phyloP scores from a whole-genome alignment of 2,797 vertebrate genomes.

The Cossypha niveicapilla region DNA sequence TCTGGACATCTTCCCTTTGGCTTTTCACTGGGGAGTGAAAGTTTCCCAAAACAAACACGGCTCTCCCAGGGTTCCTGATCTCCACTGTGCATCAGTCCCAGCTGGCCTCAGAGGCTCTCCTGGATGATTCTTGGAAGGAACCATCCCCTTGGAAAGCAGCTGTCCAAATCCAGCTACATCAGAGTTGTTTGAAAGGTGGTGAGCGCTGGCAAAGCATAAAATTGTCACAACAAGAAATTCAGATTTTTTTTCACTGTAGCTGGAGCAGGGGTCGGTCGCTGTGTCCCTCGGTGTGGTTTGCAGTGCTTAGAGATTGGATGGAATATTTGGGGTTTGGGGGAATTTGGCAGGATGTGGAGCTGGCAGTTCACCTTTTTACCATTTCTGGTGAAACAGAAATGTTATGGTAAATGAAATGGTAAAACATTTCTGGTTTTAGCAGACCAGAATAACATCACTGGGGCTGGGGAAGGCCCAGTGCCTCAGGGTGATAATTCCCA shows the following conservation, averaged over 20 bases:
- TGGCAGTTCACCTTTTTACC: not conserved
- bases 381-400: too few relatives aligned
- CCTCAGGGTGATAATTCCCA: not conserved
- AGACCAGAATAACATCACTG: fast-evolving
- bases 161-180: not conserved
- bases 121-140: not conserved
- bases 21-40: not conserved
- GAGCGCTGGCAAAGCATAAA: fast-evolving
- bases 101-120: not conserved
- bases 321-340: not conserved
- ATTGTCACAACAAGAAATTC: not conserved
- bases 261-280: not conserved
- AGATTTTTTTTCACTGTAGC: not conserved
- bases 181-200: not conserved
- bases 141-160: not conserved
- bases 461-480: not conserved
- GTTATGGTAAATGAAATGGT: too few relatives aligned
- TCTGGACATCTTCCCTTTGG: not conserved
- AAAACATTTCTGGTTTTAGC: too few relatives aligned
- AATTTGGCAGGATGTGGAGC: not conserved
- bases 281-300: fast-evolving
- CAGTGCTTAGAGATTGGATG: not conserved
- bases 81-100: not conserved
- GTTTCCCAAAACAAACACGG: not conserved
- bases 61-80: not conserved